These are phyloP conservation scores for Pasiphila rectangulata DNA, from an alignment of 2,888 invertebrate species.

Conservation along the genomic window DNA sequence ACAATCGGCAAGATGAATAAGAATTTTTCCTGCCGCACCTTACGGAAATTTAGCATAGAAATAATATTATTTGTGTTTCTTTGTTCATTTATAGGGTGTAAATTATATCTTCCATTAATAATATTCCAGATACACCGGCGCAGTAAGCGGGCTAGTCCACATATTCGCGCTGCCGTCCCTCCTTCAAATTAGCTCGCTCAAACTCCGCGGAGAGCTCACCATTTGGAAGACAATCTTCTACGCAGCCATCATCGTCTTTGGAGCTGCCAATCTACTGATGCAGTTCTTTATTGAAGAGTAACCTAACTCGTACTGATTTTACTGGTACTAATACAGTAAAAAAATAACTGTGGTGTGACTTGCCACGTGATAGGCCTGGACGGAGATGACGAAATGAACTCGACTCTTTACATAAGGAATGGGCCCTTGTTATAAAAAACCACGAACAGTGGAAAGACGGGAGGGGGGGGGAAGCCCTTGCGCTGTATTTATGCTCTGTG, in stretches of 20 bases:
- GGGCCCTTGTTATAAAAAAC: background rate
- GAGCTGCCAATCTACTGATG: constrained; percentile 87
- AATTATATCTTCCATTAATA: background rate
- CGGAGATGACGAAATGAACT: too few species aligned
- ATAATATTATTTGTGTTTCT: too few species aligned
- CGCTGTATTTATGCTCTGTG: too few species aligned
- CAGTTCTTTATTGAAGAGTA: constrained; percentile 87
- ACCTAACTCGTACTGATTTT: too few species aligned
- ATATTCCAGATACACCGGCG: constrained; percentile 88
- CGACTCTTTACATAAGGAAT: background rate
- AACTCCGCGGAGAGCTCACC: constrained; percentile 82
- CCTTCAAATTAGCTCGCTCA: constrained; percentile 86
- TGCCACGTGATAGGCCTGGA: too few species aligned
- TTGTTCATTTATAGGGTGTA: background rate
- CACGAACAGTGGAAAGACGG: too few species aligned
- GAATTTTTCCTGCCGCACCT: too few species aligned
- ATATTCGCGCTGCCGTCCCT: constrained; percentile 91
- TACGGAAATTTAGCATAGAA: too few species aligned
- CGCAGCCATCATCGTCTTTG: constrained; percentile 84
- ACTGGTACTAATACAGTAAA: too few species aligned
- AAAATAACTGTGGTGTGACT: too few species aligned
- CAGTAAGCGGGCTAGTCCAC: constrained; percentile 92
- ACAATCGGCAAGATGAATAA: too few species aligned
- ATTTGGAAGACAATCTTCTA: constrained; percentile 80
- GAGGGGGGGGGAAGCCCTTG: too few species aligned